Conservation (phyloP, 1,140 invertebrate genomes). For the Drosophila pruinosa region DNA sequence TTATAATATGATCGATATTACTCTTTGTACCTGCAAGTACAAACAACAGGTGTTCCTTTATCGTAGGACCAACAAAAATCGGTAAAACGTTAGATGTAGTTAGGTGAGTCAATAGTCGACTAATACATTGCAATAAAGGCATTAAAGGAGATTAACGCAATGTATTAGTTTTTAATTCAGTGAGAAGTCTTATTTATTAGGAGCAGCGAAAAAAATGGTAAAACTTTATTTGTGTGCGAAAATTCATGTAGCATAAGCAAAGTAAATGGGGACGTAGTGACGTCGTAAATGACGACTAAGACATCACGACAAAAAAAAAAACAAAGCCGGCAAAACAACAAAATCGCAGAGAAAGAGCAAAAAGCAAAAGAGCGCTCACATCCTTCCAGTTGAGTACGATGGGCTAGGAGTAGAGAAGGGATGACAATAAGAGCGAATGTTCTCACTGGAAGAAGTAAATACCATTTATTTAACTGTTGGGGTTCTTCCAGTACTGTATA, state of each 20-base stretch:
- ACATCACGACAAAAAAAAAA: slow-evolving; percentile 39
- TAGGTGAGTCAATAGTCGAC: not conserved
- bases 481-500: slow-evolving; percentile 7
- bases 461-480: slow-evolving; percentile 1
- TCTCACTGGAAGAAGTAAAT: slow-evolving; percentile 48
- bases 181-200: slow-evolving; percentile 58
- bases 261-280: slow-evolving; percentile 19
- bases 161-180: not conserved
- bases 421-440: not conserved
- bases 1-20: slow-evolving; percentile 8
- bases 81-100: not conserved
- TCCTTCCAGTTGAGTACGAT: not conserved
- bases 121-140: not conserved
- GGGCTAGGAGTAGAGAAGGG: not conserved
- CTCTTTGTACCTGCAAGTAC: slow-evolving; percentile 35
- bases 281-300: slow-evolving; percentile 60
- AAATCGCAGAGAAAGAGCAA: slow-evolving; percentile 20
- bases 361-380: slow-evolving; percentile 12
- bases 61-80: slow-evolving; percentile 27
- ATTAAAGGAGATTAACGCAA: not conserved
- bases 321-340: slow-evolving; percentile 37
- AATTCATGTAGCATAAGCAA: slow-evolving; percentile 9
- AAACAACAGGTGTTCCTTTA: slow-evolving; percentile 66
- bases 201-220: slow-evolving; percentile 40
- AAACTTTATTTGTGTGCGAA: slow-evolving; percentile 43